Conservation (phyloP, 2,888 invertebrate species). For the Margaritifera margaritifera region DNA sequence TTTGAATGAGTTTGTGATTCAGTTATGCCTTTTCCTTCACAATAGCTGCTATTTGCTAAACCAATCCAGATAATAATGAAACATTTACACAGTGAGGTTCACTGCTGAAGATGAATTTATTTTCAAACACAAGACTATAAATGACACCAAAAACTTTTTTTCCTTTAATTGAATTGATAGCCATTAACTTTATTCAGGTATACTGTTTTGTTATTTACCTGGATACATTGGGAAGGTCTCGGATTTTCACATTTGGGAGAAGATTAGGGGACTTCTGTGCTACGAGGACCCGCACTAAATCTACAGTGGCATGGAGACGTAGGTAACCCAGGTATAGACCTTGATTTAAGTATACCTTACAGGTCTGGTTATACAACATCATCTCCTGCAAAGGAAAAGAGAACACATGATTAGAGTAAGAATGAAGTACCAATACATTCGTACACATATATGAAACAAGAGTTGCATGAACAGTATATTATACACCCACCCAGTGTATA, state of each 20-base stretch:
- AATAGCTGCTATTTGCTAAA: too few relatives aligned
- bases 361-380: constrained; percentile 83
- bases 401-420: not conserved
- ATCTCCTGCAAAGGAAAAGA: constrained; percentile 74
- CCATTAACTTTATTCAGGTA: too few relatives aligned
- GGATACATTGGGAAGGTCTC: constrained; percentile 96
- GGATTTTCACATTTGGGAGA: constrained; percentile 91
- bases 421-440: not conserved
- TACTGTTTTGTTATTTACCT: constrained; percentile 78
- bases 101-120: too few relatives aligned
- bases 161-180: too few relatives aligned
- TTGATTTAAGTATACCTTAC: constrained; percentile 85
- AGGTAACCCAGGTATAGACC: constrained; percentile 97
- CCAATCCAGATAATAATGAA: too few relatives aligned
- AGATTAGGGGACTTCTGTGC: constrained; percentile 94
- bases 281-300: constrained; percentile 93
- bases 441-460: not conserved
- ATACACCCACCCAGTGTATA: too few relatives aligned
- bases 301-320: constrained; percentile 96
- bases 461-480: too few relatives aligned
- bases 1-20: not conserved
- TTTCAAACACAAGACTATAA: too few relatives aligned
- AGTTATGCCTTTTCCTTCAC: too few relatives aligned
- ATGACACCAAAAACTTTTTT: too few relatives aligned
- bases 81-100: too few relatives aligned